Evolutionary conservation across 2,797 vertebrate genomes (phyloP), one percentile per base, ranked within the genome.

Genomic region (Phoeniculus purpureus): DNA sequence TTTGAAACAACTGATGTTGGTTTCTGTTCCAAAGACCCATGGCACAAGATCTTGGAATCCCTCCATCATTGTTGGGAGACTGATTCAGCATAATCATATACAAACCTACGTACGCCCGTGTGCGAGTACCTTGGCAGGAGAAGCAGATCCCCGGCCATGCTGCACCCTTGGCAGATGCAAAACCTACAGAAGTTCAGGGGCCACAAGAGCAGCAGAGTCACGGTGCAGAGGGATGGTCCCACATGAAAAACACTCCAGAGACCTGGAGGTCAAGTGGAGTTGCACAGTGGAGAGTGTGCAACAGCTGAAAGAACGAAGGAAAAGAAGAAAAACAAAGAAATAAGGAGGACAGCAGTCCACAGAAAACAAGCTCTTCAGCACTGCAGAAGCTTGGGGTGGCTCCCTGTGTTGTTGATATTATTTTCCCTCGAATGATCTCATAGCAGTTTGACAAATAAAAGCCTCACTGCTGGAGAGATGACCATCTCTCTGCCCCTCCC

Each of bases 61-160:
- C 52, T 92, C 90, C 93, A 94, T 70, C 80, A 66, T 61, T 94
- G 48, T 34, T 68, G 89, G 73, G 91, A 20, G 59, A 89, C 66
- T 75, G 87, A 73, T 71, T 85, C 91, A 83, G 79, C 47, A 72
- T 19, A 93, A 81, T 51, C 40, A 45, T n/a, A 47, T 45, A 47
- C 71, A 83, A 78, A 11, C n/a, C 50, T 0, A 1, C 2, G 3
- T 71, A 54, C 64, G 73, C 25, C 74, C 65, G 20, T 48, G 59
- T 61, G 74, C 64, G 81, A 92, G 81, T 58, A 48, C 29, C 72
- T 77, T 40, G 81, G 68, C 84, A 68, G 0, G 0, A 77, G 72
- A 74, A 50, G 11, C 81, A 75, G 20, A 31, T 5, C 61, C 80
- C 48, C 48, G 67, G 51, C 85, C 64, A 64, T 0, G 0, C 45